Base-by-base conservation (phyloP, 30 jellyfish, hydroid and myxozoan species). In the Catostylus mosaicus region DNA sequence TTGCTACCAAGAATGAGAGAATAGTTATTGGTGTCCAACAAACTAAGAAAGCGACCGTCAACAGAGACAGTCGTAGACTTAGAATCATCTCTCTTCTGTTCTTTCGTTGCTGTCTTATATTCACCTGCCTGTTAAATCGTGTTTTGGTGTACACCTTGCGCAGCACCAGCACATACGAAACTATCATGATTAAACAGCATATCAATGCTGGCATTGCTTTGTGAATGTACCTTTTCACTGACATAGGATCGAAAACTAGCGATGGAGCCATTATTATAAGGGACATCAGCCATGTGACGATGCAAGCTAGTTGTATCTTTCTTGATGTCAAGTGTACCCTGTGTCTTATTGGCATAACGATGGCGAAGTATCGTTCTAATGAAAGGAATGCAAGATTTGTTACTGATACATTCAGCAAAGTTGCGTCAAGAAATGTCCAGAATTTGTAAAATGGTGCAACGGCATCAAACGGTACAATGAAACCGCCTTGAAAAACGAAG, bases 21-120 rank as follows among this genome's bases (percentile, higher is more conserved):
- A 77, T 38, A n/a, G 88, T 77, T 14, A 36, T 68, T 40, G 78
- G 88, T 1, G 66, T n/a, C 88, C 88, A 77, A 54, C 88, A 77
- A 14, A 59, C 1, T 4, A 77, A 31, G 47, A 77, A 77, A 5
- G 64, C 68, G 26, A 77, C 69, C 7, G 88, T 77, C 30, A 77
- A 51, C 16, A 59, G 78, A 1, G 88, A 56, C 24, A 77, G 27
- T 1, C 88, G 88, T 20, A 56, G 30, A 4, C 48, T 26, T 24
- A 77, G 78, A 8, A 47, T 36, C 27, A 35, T 33, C 30, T 77
- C 88, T 57, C 88, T 70, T 40, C 66, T 77, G 20, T 30, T 54
- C 30, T 29, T 77, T 27, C 71, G n/a, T 4, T 23, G 9, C 11
- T 27, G 71, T 24, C 71, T 23, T 59, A 37, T 26, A 23, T 23